A percentile compares a stretch with the other conserved stretches of the same genome.
phyloP scores from a whole-genome alignment of 2,797 vertebrate species.

The Falco biarmicus region DNA sequence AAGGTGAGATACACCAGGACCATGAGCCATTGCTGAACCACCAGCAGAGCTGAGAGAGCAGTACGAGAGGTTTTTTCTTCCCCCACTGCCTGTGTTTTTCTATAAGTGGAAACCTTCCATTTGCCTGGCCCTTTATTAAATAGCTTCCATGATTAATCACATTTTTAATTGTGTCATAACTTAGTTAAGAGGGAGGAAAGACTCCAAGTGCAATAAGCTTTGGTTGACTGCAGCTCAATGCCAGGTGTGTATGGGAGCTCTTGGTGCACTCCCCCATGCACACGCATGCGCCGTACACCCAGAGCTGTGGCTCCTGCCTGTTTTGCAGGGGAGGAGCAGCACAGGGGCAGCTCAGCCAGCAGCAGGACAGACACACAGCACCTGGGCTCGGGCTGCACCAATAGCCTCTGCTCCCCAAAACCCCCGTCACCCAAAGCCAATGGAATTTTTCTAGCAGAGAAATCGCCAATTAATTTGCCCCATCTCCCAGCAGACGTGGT shows the following conservation, averaged over 20 bases:
- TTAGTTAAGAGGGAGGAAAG: background rate
- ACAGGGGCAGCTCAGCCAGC: background rate
- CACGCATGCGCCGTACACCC: fast-evolving
- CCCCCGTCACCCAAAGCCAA: background rate
- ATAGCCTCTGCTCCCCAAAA: background rate
- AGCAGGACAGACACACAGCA: background rate
- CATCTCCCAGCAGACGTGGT: background rate
- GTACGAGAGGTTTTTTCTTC: too few species aligned
- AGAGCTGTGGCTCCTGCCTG: background rate
- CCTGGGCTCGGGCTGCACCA: background rate
- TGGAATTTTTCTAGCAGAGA: background rate
- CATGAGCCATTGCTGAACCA: background rate
- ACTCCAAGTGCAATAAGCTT: too few species aligned
- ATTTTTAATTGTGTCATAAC: background rate
- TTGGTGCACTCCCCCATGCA: too few species aligned
- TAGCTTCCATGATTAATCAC: background rate
- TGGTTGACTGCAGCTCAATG: background rate
- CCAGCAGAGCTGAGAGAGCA: background rate
- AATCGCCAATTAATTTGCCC: too few species aligned
- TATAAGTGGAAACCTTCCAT: background rate
- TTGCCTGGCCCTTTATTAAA: background rate
- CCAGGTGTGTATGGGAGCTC: background rate
- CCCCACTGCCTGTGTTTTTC: background rate
- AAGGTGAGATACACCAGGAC: background rate
- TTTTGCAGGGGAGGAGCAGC: background rate